Conservation (phyloP, 2,113 vertebrate species). For the Melanerpes formicivorus region DNA sequence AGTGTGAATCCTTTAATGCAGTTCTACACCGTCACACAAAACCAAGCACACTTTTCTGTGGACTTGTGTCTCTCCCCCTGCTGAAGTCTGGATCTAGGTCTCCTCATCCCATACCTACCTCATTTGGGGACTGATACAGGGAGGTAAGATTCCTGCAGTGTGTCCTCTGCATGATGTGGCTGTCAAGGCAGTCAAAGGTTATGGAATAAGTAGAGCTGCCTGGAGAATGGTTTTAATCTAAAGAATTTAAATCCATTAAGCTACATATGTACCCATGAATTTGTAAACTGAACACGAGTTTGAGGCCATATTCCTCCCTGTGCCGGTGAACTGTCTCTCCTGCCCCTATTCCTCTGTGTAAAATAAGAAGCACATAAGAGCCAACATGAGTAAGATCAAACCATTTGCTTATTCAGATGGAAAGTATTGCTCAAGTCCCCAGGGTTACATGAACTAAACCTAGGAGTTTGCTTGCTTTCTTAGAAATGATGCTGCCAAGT, state of each 20-base stretch:
- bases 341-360: background rate
- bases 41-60: background rate
- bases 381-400: background rate
- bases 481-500: slow-evolving; percentile 39
- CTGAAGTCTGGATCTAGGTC: background rate
- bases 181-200: background rate
- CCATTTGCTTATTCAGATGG: slow-evolving; percentile 35
- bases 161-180: background rate
- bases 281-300: background rate
- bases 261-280: background rate
- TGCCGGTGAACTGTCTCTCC: background rate
- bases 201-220: background rate
- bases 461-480: slow-evolving; percentile 13
- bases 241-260: background rate
- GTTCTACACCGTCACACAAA: background rate
- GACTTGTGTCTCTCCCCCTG: background rate
- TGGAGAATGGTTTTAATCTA: background rate
- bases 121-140: background rate
- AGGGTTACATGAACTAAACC: slow-evolving; percentile 26
- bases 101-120: background rate
- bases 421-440: slow-evolving; percentile 29
- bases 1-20: background rate
- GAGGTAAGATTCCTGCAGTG: background rate
- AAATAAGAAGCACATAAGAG: background rate
- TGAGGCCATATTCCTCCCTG: background rate